phyloP scores from a whole-genome alignment of 2,888 invertebrate genomes.

The Leucozona laternaria region DNA sequence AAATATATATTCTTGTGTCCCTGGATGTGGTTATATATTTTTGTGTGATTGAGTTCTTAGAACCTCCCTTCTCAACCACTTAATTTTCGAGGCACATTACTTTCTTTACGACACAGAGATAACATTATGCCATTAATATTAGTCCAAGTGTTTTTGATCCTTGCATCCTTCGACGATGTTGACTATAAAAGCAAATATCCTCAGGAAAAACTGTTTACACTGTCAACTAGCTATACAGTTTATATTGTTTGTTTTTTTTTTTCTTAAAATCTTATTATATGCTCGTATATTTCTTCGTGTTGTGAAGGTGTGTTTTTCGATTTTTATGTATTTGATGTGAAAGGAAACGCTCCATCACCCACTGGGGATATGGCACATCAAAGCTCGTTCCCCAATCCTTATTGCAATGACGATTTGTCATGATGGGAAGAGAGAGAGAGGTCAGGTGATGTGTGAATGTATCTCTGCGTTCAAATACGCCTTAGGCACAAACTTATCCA shows the following conservation, averaged over 20 bases:
- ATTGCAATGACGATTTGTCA: constrained; percentile 38
- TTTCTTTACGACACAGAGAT: constrained; percentile 49
- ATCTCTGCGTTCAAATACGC: constrained; percentile 17
- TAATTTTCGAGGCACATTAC: constrained; percentile 56
- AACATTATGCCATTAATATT: constrained; percentile 68
- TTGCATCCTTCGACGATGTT: constrained; percentile 53
- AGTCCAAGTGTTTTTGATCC: constrained; percentile 59
- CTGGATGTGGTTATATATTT: background rate
- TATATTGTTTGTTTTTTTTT: constrained; percentile 35
- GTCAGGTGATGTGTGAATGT: constrained; percentile 56
- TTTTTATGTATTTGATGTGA: background rate
- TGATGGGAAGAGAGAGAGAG: constrained; percentile 31
- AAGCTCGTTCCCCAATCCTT: constrained; percentile 20
- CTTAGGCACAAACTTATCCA: constrained; percentile 67
- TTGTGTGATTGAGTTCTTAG: constrained; percentile 41
- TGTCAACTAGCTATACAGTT: constrained; percentile 50
- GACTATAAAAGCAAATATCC: constrained; percentile 72
- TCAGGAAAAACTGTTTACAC: constrained; percentile 64
- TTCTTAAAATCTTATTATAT: constrained; percentile 26
- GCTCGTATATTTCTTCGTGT: constrained; percentile 5
- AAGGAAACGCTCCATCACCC: constrained; percentile 7
- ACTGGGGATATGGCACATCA: background rate
- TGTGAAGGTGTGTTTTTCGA: background rate
- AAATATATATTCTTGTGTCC: background rate
- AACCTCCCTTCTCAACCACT: constrained; percentile 27